A percentile compares a stretch with the other conserved stretches of the same genome.
Evolutionary conservation across 2,113 vertebrate genomes (phyloP).

Genomic region (Rhinolophus sinicus): DNA sequence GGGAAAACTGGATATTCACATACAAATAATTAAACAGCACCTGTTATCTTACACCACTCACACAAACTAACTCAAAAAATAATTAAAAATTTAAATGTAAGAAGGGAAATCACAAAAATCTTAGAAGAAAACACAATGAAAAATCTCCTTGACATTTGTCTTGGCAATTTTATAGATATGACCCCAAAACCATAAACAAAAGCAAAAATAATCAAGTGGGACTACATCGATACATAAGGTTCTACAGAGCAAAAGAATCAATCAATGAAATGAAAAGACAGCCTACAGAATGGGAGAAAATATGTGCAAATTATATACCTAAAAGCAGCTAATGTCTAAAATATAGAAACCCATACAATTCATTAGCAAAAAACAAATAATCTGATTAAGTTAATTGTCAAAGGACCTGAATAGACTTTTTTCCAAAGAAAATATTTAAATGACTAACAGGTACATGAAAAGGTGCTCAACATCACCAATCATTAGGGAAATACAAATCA

Average conservation of each 20-base stretch:
- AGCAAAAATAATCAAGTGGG: background rate
- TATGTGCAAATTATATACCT: background rate
- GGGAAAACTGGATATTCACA: background rate
- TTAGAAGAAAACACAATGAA: background rate
- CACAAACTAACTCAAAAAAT: background rate
- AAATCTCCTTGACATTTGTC: background rate
- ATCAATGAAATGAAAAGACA: background rate
- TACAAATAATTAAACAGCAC: background rate
- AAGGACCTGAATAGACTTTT: background rate
- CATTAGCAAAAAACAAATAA: background rate
- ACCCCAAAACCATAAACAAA: background rate
- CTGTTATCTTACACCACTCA: background rate
- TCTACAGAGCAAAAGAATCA: background rate
- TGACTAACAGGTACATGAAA: background rate
- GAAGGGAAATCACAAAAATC: background rate
- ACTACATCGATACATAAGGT: background rate
- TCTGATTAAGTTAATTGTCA: background rate
- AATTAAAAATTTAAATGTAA: background rate
- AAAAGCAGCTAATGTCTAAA: background rate
- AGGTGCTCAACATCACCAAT: background rate
- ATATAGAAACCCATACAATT: background rate
- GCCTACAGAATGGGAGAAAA: background rate
- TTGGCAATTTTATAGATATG: background rate
- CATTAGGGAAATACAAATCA: background rate
- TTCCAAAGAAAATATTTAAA: background rate